Evolutionary conservation across 2,797 vertebrate species (phyloP), one percentile per base, ranked within the genome.

Genomic region (Pempheris klunzingeri): DNA sequence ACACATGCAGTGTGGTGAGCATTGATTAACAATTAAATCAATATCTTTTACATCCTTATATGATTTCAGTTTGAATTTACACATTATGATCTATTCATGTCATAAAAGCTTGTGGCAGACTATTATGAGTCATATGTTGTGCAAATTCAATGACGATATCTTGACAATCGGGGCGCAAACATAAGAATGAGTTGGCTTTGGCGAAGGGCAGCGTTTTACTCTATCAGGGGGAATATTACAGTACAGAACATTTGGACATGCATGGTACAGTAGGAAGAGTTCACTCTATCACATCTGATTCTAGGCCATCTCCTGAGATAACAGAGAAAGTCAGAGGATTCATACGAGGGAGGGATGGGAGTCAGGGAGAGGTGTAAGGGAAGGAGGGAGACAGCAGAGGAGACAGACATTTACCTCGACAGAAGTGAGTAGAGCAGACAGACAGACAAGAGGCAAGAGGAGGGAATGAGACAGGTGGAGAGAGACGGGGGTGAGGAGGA

Each of bases 381-480:
- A 82, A 41, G 63, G 77, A 76, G 30, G 17, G n/a, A 54, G 46
- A 67, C 8, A 58, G 80, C 10, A 32, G 32, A 61, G 74, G 62
- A 79, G 80, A 82, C 41, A 66, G 81, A 77, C 76, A 38, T 54
- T 74, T 67, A 75, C 58, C 24, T 55, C 17, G n/a, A 47, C 49
- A 55, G 68, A 69, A 66, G 59, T 61, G 60, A 81, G 70, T 66
- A 30, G 66, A 74, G 61, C 64, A 81, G 71, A 71, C 46, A 74
- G 80, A 61, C 4, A 72, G 78, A 68, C 30, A 66, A n/a, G n/a
- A n/a, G 73, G 52, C 55, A 50, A 63, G 69, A 44, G 26, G 73
- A 71, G 71, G 66, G 62, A 71, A 77, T 50, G 80, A 89, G 74
- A 86, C 83, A 89, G 85, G 86, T 88, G 73, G 76, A 54, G 78